Conservation (phyloP, 2,113 vertebrate species). For the Hylia prasina region DNA sequence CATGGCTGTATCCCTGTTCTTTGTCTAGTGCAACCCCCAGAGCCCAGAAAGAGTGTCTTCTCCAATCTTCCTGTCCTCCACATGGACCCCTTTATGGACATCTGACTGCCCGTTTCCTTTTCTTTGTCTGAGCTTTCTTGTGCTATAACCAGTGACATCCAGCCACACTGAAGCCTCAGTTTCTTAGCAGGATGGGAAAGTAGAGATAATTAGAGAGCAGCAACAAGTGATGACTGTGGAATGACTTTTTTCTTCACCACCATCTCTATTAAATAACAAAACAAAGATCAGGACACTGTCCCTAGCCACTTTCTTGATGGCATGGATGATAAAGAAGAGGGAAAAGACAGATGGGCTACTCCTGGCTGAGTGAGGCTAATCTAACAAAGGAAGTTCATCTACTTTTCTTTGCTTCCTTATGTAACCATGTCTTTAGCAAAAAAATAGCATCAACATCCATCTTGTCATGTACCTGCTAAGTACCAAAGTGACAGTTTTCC, state of each 20-base stretch:
- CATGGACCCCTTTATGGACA: not conserved
- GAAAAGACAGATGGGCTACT: not conserved
- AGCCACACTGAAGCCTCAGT: accelerated
- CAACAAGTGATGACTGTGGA: not conserved
- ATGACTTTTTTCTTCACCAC: too few relatives aligned
- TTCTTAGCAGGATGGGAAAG: not conserved
- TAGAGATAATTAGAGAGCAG: not conserved
- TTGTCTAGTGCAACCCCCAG: constrained; percentile 7
- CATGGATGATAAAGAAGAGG: not conserved
- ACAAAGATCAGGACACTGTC: not conserved
- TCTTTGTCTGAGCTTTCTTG: not conserved
- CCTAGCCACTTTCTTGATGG: not conserved
- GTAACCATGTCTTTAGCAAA: not conserved
- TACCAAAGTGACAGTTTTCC: not conserved
- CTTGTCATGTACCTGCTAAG: not conserved
- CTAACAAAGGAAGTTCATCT: not conserved
- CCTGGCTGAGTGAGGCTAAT: not conserved
- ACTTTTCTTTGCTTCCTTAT: not conserved
- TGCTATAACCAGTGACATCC: not conserved
- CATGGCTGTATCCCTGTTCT: constrained; percentile 43
- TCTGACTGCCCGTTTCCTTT: accelerated
- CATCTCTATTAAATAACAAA: not conserved
- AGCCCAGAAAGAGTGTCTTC: not conserved
- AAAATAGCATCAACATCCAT: not conserved
- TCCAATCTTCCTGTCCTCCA: not conserved